Percentiles rank a stretch among this genome's conserved stretches.
Evolutionary conservation across 2,797 vertebrate genomes (phyloP).

Genomic region (Ptychobarbus kaznakovi): DNA sequence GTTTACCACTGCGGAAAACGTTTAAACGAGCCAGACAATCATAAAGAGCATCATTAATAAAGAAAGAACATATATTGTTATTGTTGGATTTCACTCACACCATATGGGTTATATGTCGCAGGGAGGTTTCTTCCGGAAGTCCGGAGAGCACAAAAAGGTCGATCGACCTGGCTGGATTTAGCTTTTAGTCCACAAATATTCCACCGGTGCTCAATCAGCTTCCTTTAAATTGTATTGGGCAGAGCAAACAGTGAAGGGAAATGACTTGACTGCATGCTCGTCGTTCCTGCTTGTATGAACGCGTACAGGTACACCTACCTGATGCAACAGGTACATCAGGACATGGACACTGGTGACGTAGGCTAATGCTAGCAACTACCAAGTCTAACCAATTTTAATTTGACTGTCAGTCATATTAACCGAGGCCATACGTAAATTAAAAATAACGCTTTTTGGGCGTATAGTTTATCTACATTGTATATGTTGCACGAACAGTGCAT

Average conservation of each 20-base stretch:
- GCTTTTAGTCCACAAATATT: neutral
- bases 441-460: too few species aligned
- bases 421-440: neutral
- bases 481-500: neutral
- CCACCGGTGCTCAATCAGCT: neutral
- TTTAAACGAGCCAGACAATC: neutral
- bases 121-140: constrained; percentile 56
- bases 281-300: neutral
- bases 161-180: neutral
- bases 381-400: neutral
- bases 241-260: too few species aligned
- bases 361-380: neutral
- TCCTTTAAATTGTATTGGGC: neutral
- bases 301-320: constrained; percentile 6
- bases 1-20: neutral
- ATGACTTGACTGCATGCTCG: neutral
- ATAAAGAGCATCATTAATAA: neutral
- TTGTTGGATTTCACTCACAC: constrained; percentile 48
- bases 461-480: neutral
- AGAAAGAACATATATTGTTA: neutral
- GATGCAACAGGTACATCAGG: constrained; percentile 48
- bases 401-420: neutral
- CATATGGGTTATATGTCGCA: constrained; percentile 54
- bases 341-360: constrained; percentile 29
- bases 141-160: constrained; percentile 15